A percentile compares a stretch with the other conserved stretches of the same genome.
Conservation (phyloP, 2,888 invertebrate species). For the Silvanus unidentatus region DNA sequence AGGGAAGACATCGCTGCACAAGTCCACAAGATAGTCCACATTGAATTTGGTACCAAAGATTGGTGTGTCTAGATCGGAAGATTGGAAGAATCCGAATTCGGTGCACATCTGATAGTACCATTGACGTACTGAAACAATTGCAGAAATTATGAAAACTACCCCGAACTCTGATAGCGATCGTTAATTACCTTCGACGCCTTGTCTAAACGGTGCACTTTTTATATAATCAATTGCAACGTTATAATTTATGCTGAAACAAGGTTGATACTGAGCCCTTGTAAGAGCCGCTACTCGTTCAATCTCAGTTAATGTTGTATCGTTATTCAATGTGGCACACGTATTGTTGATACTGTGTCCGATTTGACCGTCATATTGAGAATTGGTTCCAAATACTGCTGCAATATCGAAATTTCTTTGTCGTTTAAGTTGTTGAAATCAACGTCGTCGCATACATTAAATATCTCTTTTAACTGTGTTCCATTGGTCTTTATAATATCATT, state of each 20-base stretch:
- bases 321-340: constrained; percentile 50
- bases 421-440: constrained; percentile 2
- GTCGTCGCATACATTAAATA: constrained; percentile 19
- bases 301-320: neutral
- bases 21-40: constrained; percentile 55
- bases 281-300: constrained; percentile 53
- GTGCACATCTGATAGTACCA: constrained; percentile 84
- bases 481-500: constrained; percentile 34
- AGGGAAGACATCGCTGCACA: constrained; percentile 77
- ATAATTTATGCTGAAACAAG: constrained; percentile 8
- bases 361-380: constrained; percentile 8
- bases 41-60: constrained; percentile 56
- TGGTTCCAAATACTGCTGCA: constrained; percentile 5
- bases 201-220: neutral
- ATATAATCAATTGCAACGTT: constrained; percentile 3
- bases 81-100: constrained; percentile 81
- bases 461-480: constrained; percentile 41
- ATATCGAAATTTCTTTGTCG: constrained; percentile 3
- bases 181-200: neutral
- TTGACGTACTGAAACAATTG: constrained; percentile 47
- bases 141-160: neutral
- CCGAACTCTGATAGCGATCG: neutral
- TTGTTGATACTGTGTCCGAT: constrained; percentile 54
- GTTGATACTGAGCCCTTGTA: constrained; percentile 43
- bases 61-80: constrained; percentile 55